These are phyloP conservation scores for Lophotis ruficrista DNA, from an alignment of 2,113 vertebrate species.

Conservation along the genomic window DNA sequence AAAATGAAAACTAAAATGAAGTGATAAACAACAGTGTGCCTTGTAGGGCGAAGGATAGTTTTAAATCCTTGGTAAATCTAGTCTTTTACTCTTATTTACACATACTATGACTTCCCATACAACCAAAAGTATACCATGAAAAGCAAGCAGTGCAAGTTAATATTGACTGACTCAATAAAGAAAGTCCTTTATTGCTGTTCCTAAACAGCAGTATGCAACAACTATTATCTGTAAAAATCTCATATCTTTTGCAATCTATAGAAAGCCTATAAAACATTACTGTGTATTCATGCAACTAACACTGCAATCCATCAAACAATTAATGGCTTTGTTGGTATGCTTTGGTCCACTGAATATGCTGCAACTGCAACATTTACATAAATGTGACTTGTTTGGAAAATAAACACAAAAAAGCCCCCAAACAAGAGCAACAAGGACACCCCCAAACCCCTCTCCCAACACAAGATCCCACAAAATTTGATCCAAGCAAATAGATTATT, in stretches of 20 bases:
- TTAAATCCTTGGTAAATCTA: not conserved
- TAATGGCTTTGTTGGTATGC: not conserved
- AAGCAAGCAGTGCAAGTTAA: not conserved
- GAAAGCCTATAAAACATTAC: not conserved
- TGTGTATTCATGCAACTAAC: not conserved
- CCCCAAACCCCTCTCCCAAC: rapidly evolving
- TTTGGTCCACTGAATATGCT: not conserved
- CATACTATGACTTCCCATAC: not conserved
- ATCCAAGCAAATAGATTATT: not conserved
- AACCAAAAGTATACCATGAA: not conserved
- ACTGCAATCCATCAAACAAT: not conserved
- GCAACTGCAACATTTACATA: not conserved
- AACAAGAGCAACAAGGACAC: not conserved
- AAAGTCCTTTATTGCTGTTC: not conserved
- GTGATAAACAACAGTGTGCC: not conserved
- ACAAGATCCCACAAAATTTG: not conserved
- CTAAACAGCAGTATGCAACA: not conserved
- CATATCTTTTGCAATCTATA: not conserved
- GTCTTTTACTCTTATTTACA: not conserved
- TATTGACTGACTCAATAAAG: not conserved
- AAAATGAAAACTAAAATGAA: not conserved
- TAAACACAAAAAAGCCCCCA: not conserved
- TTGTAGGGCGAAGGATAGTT: not conserved
- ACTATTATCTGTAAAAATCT: not conserved
- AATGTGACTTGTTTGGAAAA: not conserved